Evolutionary conservation across 2,113 vertebrate genomes (phyloP).

Genomic region (Sinocyclocheilus maitianheensis): DNA sequence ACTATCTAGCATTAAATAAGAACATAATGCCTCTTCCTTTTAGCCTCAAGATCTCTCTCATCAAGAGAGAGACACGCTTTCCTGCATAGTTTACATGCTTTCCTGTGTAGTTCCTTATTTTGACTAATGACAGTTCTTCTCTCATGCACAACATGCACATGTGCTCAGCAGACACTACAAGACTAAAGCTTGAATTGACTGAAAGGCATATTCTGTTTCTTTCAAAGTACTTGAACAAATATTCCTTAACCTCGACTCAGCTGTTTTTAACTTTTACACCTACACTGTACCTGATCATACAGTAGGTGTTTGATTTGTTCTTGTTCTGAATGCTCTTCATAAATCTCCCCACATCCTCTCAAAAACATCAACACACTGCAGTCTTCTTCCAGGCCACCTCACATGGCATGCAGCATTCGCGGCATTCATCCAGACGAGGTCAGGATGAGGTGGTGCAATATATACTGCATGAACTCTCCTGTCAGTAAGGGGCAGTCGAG

Average conservation of each 20-base stretch:
- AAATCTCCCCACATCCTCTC: neutral
- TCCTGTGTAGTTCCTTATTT: constrained; percentile 17
- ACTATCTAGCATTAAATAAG: neutral
- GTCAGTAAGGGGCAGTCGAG: constrained; percentile 31
- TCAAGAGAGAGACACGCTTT: neutral
- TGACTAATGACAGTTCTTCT: neutral
- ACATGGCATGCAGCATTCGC: neutral
- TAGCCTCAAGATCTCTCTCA: neutral
- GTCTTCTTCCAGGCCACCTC: neutral
- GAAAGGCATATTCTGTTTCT: neutral
- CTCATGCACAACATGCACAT: neutral
- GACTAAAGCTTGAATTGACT: neutral
- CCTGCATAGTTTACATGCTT: neutral
- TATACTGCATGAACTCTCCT: constrained; percentile 51
- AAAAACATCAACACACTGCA: constrained; percentile 16
- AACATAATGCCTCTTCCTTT: neutral
- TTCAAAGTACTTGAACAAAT: neutral
- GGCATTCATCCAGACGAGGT: constrained; percentile 25
- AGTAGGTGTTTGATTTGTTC: neutral
- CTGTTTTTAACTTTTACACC: neutral
- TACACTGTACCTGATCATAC: neutral
- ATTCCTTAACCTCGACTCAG: neutral
- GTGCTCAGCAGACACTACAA: neutral
- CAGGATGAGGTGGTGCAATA: constrained; percentile 32
- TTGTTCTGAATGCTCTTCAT: neutral